phyloP scores from a whole-genome alignment of 2,888 invertebrate genomes.

The Hypercompe scribonia region DNA sequence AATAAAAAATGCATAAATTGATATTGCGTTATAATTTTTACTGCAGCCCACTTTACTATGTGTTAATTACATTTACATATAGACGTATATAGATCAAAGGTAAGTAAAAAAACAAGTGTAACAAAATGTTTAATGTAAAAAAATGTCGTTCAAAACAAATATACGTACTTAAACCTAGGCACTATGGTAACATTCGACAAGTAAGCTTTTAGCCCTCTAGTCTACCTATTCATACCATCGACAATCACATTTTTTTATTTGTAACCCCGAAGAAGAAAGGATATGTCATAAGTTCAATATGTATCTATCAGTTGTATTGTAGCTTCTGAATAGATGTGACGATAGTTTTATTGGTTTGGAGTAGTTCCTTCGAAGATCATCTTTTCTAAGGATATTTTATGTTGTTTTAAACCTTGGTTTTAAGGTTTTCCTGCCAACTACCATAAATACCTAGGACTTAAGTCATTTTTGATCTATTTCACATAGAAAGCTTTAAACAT shows the following conservation, averaged over 20 bases:
- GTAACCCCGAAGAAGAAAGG: neutral
- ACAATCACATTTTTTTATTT: neutral
- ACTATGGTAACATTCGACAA: neutral
- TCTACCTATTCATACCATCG: neutral
- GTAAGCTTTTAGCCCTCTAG: neutral
- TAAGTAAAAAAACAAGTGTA: neutral
- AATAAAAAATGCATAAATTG: conserved; percentile 6
- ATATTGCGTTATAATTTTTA: neutral
- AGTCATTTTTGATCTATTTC: neutral
- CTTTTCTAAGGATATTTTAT: neutral
- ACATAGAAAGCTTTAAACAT: neutral
- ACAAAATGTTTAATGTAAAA: conserved; percentile 13
- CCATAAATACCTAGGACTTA: neutral
- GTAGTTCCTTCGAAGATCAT: neutral
- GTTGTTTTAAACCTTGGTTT: too few relatives aligned
- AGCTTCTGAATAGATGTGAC: neutral
- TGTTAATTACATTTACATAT: neutral
- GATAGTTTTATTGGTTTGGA: too few relatives aligned
- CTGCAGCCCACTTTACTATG: neutral
- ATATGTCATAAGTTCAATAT: neutral
- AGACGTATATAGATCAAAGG: too few relatives aligned
- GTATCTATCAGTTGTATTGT: neutral
- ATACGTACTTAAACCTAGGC: neutral
- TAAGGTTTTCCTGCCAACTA: neutral
- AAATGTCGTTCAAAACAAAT: neutral